Base-by-base conservation (phyloP, 2,888 invertebrate species). In the Esperia sulphurella region DNA sequence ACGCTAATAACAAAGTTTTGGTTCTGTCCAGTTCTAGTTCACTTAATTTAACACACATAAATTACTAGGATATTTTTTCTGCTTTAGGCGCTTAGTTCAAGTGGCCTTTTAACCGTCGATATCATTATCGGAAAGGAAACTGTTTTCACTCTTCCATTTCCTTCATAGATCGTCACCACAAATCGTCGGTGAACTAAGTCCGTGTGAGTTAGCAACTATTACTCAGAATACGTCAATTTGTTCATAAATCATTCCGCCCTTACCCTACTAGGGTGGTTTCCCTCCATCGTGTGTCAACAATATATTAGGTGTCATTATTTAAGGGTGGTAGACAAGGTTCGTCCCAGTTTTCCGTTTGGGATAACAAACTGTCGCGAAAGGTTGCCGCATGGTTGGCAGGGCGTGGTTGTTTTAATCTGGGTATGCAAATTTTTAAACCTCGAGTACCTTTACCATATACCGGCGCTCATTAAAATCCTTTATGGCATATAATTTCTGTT, bases 261-360 rank as follows among this genome's bases (percentile, higher is more conserved):
- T 41, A 52, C 58, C 57, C 54, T 51, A 46, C 50, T 45, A 49
- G 58, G 48, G 37, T 29, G 49, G 42, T 45, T 43, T 57, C 46
- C 54, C 58, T 60, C 58, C 51, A 52, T 66, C 62, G 62, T 63
- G 66, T 80, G 79, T 79, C 80, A 79, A 79, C 81, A 78, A 77
- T 78, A 74, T 77, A 77, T 77, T 74, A 71, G 68, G 64, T 71
- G 71, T 71, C 73, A 73, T 81, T 80, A 79, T 79, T 76, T 72
- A 76, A 68, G 70, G 63, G 63, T 64, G 63, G 60, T 59, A 58
- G 58, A 38, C 38, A 42, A 43, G 39, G 29, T 6, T 6, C 10
- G 30, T 30, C 14, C 14, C n/a, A 44, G 30, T 43, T 43, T 13
- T 31, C 30, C 31, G 33, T 41, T 21, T 12, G 38, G 45, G 49